Evolutionary conservation across 2,888 invertebrate genomes (phyloP).

Genomic region (Cephus rjabovi): DNA sequence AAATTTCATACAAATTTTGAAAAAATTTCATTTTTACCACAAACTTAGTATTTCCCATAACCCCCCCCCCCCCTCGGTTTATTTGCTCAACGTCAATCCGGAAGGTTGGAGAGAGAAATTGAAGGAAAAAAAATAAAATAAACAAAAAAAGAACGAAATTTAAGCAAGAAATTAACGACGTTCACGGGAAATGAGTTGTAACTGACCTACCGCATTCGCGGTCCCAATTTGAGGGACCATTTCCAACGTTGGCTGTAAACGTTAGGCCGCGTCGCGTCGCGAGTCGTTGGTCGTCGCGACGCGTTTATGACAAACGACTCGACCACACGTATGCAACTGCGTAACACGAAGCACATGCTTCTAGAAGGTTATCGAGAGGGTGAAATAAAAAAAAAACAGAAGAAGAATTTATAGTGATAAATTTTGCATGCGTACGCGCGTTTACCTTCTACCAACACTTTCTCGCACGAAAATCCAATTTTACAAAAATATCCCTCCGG

Average conservation of each 20-base stretch:
- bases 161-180: background rate
- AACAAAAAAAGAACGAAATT: background rate
- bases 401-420: background rate
- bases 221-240: conserved; percentile 64
- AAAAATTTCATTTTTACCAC: background rate
- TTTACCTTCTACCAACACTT: conserved; percentile 20
- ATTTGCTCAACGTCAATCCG: background rate
- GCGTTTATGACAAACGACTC: background rate
- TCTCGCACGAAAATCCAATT: conserved; percentile 62
- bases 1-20: background rate
- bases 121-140: too few relatives aligned
- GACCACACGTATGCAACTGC: background rate
- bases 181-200: conserved; percentile 49
- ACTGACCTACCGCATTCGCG: conserved; percentile 62
- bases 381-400: background rate
- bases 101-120: background rate
- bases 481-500: conserved; percentile 63
- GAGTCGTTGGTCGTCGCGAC: background rate
- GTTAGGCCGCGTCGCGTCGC: conserved; percentile 26
- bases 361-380: background rate
- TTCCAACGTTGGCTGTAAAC: conserved; percentile 53
- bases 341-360: background rate
- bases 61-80: background rate
- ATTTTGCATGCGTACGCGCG: background rate
- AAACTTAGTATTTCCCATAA: background rate